phyloP scores from a whole-genome alignment of 2,113 vertebrate genomes.

The Heptranchias perlo region DNA sequence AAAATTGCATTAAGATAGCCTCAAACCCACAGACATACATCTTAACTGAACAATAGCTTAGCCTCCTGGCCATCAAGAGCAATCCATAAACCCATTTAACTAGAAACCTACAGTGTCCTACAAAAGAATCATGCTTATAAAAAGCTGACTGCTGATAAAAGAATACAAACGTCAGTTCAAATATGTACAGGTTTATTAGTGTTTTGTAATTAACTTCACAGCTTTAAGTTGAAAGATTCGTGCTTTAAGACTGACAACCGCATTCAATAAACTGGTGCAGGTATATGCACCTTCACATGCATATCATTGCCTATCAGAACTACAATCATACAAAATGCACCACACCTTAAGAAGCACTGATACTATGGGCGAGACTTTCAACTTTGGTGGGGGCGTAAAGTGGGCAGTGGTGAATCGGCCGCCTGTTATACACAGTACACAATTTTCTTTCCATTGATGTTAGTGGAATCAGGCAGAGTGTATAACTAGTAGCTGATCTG shows the following conservation, averaged over 20 bases:
- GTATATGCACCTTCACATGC: not conserved
- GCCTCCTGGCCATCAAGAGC: not conserved
- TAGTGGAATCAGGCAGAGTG: not conserved
- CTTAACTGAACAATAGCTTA: not conserved
- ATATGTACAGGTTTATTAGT: not conserved
- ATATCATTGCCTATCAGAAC: not conserved
- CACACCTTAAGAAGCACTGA: not conserved
- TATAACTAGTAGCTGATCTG: not conserved
- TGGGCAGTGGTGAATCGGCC: too few species aligned
- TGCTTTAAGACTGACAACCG: not conserved
- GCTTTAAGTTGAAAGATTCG: not conserved
- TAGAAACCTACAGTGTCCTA: not conserved
- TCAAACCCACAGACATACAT: not conserved
- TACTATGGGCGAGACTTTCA: not conserved
- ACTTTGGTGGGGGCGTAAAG: not conserved
- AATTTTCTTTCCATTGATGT: not conserved
- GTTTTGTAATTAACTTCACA: not conserved
- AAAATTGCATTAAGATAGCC: not conserved
- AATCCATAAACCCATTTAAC: conserved; percentile 7
- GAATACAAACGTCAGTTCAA: not conserved
- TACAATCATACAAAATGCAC: not conserved
- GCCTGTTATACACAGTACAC: not conserved
- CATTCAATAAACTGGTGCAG: not conserved
- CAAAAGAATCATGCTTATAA: not conserved
- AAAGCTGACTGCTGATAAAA: not conserved